Percentiles rank a stretch among this genome's conserved stretches.
Conservation (phyloP, 2,888 invertebrate genomes). For the Salpingus planirostris region DNA sequence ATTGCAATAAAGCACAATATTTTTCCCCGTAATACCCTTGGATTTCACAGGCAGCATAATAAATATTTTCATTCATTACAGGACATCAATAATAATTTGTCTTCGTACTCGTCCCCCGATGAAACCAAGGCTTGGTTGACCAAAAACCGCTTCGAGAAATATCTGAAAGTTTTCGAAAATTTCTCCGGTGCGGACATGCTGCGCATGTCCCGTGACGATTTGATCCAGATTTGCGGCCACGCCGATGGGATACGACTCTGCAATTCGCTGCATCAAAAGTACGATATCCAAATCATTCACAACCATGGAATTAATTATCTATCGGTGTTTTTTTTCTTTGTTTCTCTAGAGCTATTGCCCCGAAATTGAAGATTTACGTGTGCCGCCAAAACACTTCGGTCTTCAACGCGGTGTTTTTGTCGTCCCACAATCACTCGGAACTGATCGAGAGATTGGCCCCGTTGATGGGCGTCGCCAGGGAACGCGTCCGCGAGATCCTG, state of each 20-base stretch:
- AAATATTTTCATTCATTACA: background rate
- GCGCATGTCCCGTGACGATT: constrained; percentile 80
- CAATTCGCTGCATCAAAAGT: constrained; percentile 83
- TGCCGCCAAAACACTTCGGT: constrained; percentile 57
- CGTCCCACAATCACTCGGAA: constrained; percentile 57
- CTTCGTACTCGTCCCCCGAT: constrained; percentile 55
- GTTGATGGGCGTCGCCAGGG: constrained; percentile 45
- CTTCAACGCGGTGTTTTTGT: constrained; percentile 77
- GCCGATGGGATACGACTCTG: constrained; percentile 90
- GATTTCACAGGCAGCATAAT: no score
- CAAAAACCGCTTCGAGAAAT: constrained; percentile 66
- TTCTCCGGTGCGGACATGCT: constrained; percentile 86
- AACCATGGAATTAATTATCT: constrained; percentile 1
- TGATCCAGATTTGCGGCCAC: constrained; percentile 89
- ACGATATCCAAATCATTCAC: constrained; percentile 31
- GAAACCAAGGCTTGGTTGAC: constrained; percentile 77
- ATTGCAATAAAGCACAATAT: no score
- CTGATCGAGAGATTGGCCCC: constrained; percentile 55
- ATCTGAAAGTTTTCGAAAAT: constrained; percentile 68
- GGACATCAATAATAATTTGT: background rate
- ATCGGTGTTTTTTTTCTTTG: constrained; percentile 3
- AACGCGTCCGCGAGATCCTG: constrained; percentile 50
- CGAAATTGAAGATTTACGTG: constrained; percentile 76
- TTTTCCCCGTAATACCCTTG: no score
- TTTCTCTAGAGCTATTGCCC: constrained; percentile 53